Evolutionary conservation across 2,797 vertebrate genomes (phyloP).

Genomic region (Lepus oiostolus): DNA sequence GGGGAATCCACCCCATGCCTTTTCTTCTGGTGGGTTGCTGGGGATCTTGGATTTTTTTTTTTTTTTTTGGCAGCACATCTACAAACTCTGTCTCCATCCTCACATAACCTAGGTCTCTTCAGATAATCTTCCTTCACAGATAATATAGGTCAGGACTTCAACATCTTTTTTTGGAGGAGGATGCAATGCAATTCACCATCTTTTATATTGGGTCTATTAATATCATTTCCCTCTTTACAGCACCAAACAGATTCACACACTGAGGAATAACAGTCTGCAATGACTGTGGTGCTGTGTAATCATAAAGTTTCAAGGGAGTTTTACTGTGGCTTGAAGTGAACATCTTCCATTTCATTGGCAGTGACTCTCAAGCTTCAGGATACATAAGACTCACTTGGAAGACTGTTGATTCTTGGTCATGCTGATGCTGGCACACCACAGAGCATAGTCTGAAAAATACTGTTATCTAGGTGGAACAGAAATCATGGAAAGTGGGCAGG

Average conservation of each 20-base stretch:
- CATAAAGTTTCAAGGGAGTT: not conserved
- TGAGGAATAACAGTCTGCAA: not conserved
- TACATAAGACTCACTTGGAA: not conserved
- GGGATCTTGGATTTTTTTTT: not conserved
- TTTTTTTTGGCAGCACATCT: not conserved
- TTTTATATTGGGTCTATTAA: not conserved
- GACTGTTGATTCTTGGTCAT: not conserved
- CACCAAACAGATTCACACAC: not conserved
- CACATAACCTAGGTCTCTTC: not conserved
- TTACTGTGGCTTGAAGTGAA: not conserved
- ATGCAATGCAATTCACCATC: too few species aligned
- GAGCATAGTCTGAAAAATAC: not conserved
- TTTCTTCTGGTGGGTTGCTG: not conserved
- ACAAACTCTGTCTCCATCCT: not conserved
- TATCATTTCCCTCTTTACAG: not conserved
- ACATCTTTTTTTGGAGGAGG: not conserved
- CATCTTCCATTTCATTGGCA: constrained; percentile 11
- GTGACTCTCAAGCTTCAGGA: not conserved
- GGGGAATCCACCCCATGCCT: not conserved
- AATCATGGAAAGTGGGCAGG: not conserved
- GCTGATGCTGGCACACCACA: not conserved
- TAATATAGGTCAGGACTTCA: not conserved
- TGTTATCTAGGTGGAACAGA: not conserved
- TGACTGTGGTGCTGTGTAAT: not conserved
- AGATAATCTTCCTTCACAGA: not conserved